Conservation (phyloP, 2,113 vertebrate species). For the Corynorhinus townsendii region DNA sequence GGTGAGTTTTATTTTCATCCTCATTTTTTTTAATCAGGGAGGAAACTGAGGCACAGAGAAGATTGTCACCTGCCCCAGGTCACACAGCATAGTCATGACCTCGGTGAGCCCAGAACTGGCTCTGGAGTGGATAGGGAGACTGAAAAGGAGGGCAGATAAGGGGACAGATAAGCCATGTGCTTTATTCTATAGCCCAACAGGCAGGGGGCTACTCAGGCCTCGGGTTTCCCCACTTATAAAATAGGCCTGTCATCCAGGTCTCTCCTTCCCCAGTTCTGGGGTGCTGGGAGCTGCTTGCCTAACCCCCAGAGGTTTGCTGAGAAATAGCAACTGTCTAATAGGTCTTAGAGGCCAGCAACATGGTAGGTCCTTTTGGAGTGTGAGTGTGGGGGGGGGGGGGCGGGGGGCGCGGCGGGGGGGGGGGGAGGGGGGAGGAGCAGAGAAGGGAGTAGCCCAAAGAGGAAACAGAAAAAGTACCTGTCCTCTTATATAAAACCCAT, state of each 20-base stretch:
- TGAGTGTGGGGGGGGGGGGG: too few species aligned
- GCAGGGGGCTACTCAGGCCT: neutral
- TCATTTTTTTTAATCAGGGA: neutral
- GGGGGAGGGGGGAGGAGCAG: too few species aligned
- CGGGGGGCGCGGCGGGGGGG: too few species aligned
- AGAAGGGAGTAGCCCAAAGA: neutral
- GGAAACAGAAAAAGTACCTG: neutral
- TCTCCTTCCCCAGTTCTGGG: neutral
- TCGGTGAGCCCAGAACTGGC: neutral
- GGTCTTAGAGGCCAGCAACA: neutral
- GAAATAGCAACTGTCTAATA: neutral
- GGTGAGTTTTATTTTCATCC: neutral
- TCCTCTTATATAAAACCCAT: neutral
- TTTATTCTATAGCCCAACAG: neutral
- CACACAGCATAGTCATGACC: neutral
- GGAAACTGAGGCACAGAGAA: neutral
- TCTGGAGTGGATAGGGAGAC: neutral
- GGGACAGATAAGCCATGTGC: neutral
- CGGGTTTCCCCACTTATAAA: neutral
- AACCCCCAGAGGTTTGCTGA: neutral
- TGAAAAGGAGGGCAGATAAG: neutral
- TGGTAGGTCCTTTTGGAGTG: neutral
- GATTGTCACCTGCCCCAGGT: neutral
- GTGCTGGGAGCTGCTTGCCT: neutral
- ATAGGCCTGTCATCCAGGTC: neutral